phyloP scores from a whole-genome alignment of 1,140 invertebrate species.

The Bombus superbus region DNA sequence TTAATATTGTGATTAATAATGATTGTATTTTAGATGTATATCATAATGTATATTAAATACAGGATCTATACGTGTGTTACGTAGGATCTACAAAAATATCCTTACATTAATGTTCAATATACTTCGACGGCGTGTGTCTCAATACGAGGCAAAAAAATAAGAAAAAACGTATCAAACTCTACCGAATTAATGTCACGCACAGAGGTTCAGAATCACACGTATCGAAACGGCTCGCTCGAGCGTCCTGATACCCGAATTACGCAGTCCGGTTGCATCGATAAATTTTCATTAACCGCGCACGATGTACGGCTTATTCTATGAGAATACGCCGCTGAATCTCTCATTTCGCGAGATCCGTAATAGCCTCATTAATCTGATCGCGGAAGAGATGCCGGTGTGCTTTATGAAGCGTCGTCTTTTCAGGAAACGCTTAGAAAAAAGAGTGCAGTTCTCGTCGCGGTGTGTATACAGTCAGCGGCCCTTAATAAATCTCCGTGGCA shows the following conservation, averaged over 20 bases:
- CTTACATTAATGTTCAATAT: too few species aligned
- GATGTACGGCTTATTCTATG: conserved; percentile 27
- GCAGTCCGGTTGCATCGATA: conserved; percentile 4
- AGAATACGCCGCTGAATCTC: conserved; percentile 25
- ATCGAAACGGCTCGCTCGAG: too few species aligned
- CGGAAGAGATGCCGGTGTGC: conserved; percentile 48
- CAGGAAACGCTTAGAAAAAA: conserved; percentile 59
- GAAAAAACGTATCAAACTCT: too few species aligned
- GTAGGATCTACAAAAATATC: too few species aligned
- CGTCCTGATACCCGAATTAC: background rate
- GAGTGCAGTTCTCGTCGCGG: conserved; percentile 50
- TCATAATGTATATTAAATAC: too few species aligned
- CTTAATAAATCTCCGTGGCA: conserved; percentile 66
- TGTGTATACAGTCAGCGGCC: conserved; percentile 57
- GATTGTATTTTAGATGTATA: too few species aligned
- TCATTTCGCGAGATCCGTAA: conserved; percentile 57
- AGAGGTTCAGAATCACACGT: too few species aligned
- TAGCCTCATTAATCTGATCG: conserved; percentile 65
- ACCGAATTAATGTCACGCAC: too few species aligned
- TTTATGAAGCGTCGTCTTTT: conserved; percentile 61
- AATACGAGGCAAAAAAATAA: too few species aligned
- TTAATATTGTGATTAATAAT: too few species aligned
- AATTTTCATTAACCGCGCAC: conserved; percentile 35
- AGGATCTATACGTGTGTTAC: too few species aligned
- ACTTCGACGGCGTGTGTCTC: too few species aligned